phyloP scores from a whole-genome alignment of 2,113 vertebrate species.

The Protobothrops mucrosquamatus region DNA sequence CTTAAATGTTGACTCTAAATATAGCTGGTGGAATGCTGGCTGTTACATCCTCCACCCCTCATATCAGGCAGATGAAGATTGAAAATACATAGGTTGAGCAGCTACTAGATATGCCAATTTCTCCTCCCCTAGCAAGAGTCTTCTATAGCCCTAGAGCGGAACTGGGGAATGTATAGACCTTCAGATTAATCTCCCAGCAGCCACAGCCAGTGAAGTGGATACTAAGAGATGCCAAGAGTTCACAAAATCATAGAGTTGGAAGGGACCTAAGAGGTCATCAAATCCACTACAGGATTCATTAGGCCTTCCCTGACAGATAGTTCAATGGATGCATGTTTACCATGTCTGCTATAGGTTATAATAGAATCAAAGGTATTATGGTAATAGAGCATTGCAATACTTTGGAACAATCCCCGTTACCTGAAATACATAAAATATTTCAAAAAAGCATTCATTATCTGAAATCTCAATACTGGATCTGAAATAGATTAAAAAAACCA shows the following conservation, averaged over 20 bases:
- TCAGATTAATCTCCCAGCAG: background rate
- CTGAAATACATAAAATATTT: background rate
- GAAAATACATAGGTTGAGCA: background rate
- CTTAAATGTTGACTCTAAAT: background rate
- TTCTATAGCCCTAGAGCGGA: background rate
- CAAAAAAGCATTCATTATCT: background rate
- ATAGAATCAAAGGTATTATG: background rate
- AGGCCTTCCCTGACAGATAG: background rate
- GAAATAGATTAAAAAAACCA: background rate
- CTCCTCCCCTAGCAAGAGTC: background rate
- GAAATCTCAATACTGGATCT: background rate
- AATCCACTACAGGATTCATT: background rate
- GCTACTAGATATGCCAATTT: background rate
- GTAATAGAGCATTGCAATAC: background rate
- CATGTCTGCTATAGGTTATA: background rate
- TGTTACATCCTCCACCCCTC: background rate
- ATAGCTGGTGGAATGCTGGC: background rate
- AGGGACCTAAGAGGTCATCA: background rate
- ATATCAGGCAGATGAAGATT: background rate
- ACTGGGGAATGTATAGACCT: background rate
- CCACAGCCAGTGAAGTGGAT: background rate
- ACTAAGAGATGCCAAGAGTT: background rate
- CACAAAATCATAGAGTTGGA: background rate
- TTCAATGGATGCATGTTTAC: background rate
- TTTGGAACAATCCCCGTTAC: background rate